Evolutionary conservation across 1,140 invertebrate species (phyloP), one percentile per base, ranked within the genome.

Genomic region (Dufourea novaeangliae): DNA sequence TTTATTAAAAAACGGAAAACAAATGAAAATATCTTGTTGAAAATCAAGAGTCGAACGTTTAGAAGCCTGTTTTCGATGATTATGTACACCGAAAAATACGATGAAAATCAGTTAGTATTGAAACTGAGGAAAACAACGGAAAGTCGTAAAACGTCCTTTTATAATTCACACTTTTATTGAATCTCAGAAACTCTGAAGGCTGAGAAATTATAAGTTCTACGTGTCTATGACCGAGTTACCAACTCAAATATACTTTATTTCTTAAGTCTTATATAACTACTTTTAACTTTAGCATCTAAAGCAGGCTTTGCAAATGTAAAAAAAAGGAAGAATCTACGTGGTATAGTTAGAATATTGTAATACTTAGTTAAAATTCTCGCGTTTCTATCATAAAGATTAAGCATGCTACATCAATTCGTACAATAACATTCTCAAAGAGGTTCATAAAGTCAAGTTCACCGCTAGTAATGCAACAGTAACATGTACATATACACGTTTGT

Each of bases 1-100:
- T 86, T 88, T 88, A 87, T 86, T 89, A 87, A 84, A 83, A 83
- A 82, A 73, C 56, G 27, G 56, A 34, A 82, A 86, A 79, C 39
- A 57, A 71, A 79, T 50, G 73, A 82, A 85, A 75, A 80, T 57
- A 80, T 80, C 80, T 88, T 83, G 70, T 86, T 86, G 44, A 84
- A 79, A 78, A 29, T 67, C 46, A 69, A 71, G 70, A 81, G 54
- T 80, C 50, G 25, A 82, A 71, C 44, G 68, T 78, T 75, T 79
- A 46, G 32, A 61, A 80, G 80, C 80, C 67, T 83, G 79, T 83
- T 86, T 85, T 78, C 56, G 77, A 73, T 77, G 59, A 50, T 27
- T 14, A 71, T 57, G 20, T 1, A 44, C 44, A 4, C 57, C 20
- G 41, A 25, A 46, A 32, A 66, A 63, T 56, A 57, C 22, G 22